Evolutionary conservation across 64 coral and sea anemone species (phyloP).

Genomic region (Pocillopora damicornis): DNA sequence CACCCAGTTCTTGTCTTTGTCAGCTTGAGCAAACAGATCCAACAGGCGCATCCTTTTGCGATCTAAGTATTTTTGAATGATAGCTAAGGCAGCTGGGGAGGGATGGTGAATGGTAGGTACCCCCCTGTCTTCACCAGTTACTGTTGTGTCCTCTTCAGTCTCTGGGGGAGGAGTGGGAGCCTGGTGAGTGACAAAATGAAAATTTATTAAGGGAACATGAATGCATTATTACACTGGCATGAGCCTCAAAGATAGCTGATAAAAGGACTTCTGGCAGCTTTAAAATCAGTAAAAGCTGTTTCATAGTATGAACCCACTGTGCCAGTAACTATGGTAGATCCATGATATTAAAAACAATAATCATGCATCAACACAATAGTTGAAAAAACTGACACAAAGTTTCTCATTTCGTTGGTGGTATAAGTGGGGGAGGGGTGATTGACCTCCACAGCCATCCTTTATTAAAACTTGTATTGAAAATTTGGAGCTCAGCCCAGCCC

Average conservation of each 20-base stretch:
- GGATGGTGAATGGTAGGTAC: slow-evolving; percentile 85
- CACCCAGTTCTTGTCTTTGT: slow-evolving; percentile 95
- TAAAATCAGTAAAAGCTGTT: too few species aligned
- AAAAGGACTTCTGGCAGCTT: too few species aligned
- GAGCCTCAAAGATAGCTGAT: background rate
- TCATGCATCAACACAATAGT: too few species aligned
- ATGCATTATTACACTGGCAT: background rate
- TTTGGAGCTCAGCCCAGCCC: too few species aligned
- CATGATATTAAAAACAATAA: too few species aligned
- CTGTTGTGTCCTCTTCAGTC: slow-evolving; percentile 45
- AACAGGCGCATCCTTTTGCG: slow-evolving; percentile 70
- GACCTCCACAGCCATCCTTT: too few species aligned
- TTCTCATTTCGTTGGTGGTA: too few species aligned
- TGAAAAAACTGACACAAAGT: too few species aligned
- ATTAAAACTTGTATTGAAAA: too few species aligned
- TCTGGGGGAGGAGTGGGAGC: slow-evolving; percentile 27
- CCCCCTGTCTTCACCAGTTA: slow-evolving; percentile 79
- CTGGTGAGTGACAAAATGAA: background rate
- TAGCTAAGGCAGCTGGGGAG: slow-evolving; percentile 76
- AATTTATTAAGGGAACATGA: background rate
- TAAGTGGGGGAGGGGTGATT: too few species aligned
- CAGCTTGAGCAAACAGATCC: slow-evolving; percentile 87
- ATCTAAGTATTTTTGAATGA: slow-evolving; percentile 79
- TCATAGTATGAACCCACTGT: too few species aligned
- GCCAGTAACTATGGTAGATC: too few species aligned